Conservation (phyloP, 1,140 invertebrate genomes). For the Aphaenogaster floridana region DNA sequence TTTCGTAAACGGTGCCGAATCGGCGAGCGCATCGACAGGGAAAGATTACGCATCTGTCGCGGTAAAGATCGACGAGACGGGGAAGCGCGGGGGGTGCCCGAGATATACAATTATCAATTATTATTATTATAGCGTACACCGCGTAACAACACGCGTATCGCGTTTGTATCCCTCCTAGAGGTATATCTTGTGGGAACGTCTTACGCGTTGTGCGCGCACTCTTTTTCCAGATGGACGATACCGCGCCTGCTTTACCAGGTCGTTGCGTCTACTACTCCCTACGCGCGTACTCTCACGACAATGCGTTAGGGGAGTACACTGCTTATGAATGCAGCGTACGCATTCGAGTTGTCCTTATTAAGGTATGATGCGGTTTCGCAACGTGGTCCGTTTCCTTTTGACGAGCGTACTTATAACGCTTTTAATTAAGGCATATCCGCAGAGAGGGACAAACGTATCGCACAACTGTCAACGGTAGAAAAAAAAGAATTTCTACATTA, state of each 20-base stretch:
- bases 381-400: slow-evolving; percentile 33
- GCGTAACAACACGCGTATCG: slow-evolving; percentile 27
- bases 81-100: neutral
- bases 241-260: slow-evolving; percentile 21
- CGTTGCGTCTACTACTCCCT: slow-evolving; percentile 43
- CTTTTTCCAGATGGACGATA: slow-evolving; percentile 55
- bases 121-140: slow-evolving; percentile 24
- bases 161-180: slow-evolving; percentile 6
- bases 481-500: neutral
- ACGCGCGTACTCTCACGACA: slow-evolving; percentile 43
- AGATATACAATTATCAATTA: slow-evolving; percentile 46
- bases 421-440: neutral
- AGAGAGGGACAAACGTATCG: neutral
- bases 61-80: neutral
- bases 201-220: slow-evolving; percentile 5
- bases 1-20: neutral
- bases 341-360: slow-evolving; percentile 55
- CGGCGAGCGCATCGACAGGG: neutral
- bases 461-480: neutral
- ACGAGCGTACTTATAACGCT: neutral
- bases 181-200: slow-evolving; percentile 54
- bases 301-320: slow-evolving; percentile 46
- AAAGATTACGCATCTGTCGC: slow-evolving; percentile 10
- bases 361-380: slow-evolving; percentile 26
- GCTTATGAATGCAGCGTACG: slow-evolving; percentile 45